Evolutionary conservation across 1,140 invertebrate genomes (phyloP), one percentile per base, ranked within the genome.

Genomic region (Matsumurasca onukii): DNA sequence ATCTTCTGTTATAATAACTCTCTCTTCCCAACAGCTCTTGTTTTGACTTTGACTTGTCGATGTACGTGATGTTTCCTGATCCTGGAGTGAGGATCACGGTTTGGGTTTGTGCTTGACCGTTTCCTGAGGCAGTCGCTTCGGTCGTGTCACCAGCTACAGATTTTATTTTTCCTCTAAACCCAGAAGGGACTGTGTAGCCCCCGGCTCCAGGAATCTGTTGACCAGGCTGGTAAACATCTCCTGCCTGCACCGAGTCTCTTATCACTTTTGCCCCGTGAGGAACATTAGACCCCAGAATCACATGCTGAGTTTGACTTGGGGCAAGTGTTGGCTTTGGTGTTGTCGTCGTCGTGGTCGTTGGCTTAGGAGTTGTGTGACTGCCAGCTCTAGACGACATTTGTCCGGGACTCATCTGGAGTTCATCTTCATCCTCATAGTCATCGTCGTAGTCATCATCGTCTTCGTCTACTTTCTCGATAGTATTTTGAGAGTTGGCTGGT

Each of bases 141-240:
- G 85, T 88, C 55, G 84, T 83, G 20, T 82, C 81, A 45, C 85
- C 85, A 1, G 86, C 81, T 5, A 86, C 80, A 1, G 88, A 86
- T 69, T 81, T 83, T 1, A 90, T 82, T 77, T 84, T 85, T 0
- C 86, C 87, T 67, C 88, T 82, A 72, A 89, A 88, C n/a, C 87
- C 87, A 27, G 80, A 69, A 1, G 89, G 88, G 67, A 90, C 86
- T 20, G 82, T 84, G 67, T 86, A 89, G 17, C 83, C 80, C 17
- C 83, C 80, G 22, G 82, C 84, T 0, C 86, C 86, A 0, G 85
- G 85, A 34, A 90, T 77, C 15, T 80, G 75, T 72, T 88, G 81
- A 24, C 87, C 87, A 1, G 87, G 83, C 76, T 88, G 82, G 52
- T 89, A 81, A 30, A 86, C 72, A 74, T 81, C 82, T 24, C 80